These are phyloP conservation scores for Priocnemis perturbator DNA, from an alignment of 2,888 invertebrate species.

Conservation along the genomic window DNA sequence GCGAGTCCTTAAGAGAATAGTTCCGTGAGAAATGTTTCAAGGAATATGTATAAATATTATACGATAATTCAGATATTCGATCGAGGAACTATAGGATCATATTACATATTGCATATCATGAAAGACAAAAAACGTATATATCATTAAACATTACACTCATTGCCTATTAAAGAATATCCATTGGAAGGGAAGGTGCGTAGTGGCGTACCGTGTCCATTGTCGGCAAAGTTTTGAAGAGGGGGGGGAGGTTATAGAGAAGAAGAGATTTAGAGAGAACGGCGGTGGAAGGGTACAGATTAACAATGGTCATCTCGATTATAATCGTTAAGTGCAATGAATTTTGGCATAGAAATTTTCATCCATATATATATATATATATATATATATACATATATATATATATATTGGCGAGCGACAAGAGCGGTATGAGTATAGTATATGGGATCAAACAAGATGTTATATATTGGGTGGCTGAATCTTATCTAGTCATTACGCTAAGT, in stretches of 20 bases:
- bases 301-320: constrained; percentile 20
- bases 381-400: no score
- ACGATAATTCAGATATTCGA: constrained; percentile 14
- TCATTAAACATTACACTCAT: constrained; percentile 33
- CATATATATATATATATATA: no score
- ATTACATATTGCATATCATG: constrained; percentile 53
- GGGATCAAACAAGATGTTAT: constrained; percentile 72
- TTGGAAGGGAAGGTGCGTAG: no score
- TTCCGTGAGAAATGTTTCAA: constrained; percentile 32
- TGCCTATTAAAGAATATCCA: constrained; percentile 29
- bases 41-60: constrained; percentile 16
- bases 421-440: constrained; percentile 65
- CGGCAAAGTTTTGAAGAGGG: no score
- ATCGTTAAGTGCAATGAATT: constrained; percentile 51
- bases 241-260: no score
- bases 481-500: constrained; percentile 74
- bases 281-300: background rate
- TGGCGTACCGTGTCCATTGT: background rate
- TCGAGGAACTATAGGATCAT: constrained; percentile 24
- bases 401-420: constrained; percentile 53
- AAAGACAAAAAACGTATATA: constrained; percentile 31
- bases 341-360: constrained; percentile 68
- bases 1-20: constrained; percentile 23
- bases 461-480: constrained; percentile 69
- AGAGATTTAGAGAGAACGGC: no score